A percentile compares a stretch with the other conserved stretches of the same genome.
Evolutionary conservation across 1,140 invertebrate species (phyloP).

Genomic region (Bombus affinis): DNA sequence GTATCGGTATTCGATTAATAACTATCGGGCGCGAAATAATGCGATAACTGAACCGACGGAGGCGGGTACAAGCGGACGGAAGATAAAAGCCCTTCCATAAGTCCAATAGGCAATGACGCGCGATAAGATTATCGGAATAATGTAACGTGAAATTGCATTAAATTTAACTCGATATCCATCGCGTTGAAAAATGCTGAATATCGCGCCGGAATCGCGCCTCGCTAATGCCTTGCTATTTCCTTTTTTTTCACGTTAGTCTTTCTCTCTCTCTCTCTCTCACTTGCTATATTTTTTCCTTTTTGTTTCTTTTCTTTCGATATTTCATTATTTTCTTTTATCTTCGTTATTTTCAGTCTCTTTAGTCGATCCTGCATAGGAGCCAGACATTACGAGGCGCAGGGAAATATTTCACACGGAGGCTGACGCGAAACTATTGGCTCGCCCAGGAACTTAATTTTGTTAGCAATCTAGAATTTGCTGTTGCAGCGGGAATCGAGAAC

Average conservation of each 20-base stretch:
- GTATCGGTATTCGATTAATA: conserved; percentile 68
- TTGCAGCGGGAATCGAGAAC: conserved; percentile 43
- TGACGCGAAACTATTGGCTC: conserved; percentile 58
- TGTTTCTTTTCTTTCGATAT: not conserved
- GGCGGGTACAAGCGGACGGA: conserved; percentile 45
- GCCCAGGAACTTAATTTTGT: conserved; percentile 59
- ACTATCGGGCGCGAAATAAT: conserved; percentile 62
- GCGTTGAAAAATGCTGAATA: conserved; percentile 68
- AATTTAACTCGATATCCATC: conserved; percentile 67
- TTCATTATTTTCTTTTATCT: not conserved
- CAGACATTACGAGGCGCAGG: conserved; percentile 26
- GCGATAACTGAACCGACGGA: conserved; percentile 60
- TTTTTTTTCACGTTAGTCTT: not conserved
- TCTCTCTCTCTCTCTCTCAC: not conserved
- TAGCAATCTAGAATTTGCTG: conserved; percentile 60
- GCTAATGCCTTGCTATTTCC: conserved; percentile 47
- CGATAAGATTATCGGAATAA: conserved; percentile 70
- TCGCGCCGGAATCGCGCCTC: conserved; percentile 53
- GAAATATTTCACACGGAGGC: conserved; percentile 55
- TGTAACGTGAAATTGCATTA: conserved; percentile 69
- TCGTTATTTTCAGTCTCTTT: not conserved
- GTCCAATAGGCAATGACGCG: conserved; percentile 67
- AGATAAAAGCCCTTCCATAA: conserved; percentile 67
- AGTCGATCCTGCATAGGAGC: conserved; percentile 4
- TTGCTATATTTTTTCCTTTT: not conserved